These are phyloP conservation scores for Caenorhabditis japonica DNA, from an alignment of 2,888 invertebrate species.

Conservation along the genomic window DNA sequence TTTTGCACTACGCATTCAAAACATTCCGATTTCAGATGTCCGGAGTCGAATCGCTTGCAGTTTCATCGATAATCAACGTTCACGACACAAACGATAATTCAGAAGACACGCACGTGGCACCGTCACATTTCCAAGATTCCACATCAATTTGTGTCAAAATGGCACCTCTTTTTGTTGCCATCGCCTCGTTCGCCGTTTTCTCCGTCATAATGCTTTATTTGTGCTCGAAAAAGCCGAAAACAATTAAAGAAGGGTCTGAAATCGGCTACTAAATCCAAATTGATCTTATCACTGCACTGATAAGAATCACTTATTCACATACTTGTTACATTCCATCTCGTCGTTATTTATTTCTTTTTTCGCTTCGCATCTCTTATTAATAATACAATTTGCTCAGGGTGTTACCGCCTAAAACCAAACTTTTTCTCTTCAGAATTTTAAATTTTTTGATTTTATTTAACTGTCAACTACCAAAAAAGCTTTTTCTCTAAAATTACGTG, in stretches of 20 bases:
- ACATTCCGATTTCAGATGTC: conserved; percentile 32
- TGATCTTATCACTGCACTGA: conserved; percentile 41
- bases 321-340: conserved; percentile 36
- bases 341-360: neutral
- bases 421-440: conserved; percentile 8
- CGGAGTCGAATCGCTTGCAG: conserved; percentile 44
- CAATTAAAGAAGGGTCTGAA: conserved; percentile 13
- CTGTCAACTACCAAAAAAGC: conserved; percentile 4
- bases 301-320: conserved; percentile 11
- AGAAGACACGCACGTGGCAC: neutral
- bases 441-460: conserved; percentile 7
- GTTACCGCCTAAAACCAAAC: conserved; percentile 31
- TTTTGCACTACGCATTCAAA: too few relatives aligned
- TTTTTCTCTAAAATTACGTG: conserved; percentile 29
- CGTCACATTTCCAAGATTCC: too few relatives aligned
- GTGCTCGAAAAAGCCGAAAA: conserved; percentile 44
- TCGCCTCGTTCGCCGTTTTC: conserved; percentile 37
- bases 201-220: conserved; percentile 30
- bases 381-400: conserved; percentile 42
- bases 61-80: conserved; percentile 50
- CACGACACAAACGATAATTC: conserved; percentile 19
- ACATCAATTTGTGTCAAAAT: conserved; percentile 37
- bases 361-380: neutral
- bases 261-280: conserved; percentile 2
- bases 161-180: conserved; percentile 45